Base-by-base conservation (phyloP, 2,797 vertebrate genomes). In the Sebastes paucispinis region DNA sequence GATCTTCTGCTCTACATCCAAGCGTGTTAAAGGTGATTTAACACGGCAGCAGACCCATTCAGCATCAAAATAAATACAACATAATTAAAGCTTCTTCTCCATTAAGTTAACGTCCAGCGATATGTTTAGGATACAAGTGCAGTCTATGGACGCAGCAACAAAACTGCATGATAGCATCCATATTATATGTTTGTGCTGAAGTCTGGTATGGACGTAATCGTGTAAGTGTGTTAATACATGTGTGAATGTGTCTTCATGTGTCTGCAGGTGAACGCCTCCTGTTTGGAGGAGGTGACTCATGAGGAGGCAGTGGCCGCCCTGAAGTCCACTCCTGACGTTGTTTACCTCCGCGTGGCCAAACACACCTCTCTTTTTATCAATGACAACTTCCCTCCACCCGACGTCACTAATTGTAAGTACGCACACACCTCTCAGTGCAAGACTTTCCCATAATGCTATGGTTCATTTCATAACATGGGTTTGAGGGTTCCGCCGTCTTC, bases 291-390 rank as follows among this genome's bases (percentile, higher is more conserved):
- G 90, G 98, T 99, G 81, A 96, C 96, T 85, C 98, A 99, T 29
- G 98, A 99, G 94, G 98, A 99, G 74, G 98, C 98, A 11, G 98
- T 99, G 87, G 96, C 97, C 10, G 98, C 98, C 85, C 96, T 99
- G 89, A 99, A 99, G 94, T 98, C 98, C 55, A 99, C 98, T 11
- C 96, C 97, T 24, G 98, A 99, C 72, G 97, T 98, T 6, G 98
- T 99, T 84, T 98, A 97, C 92, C 95, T 99, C 86, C 98, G 97
- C 87, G 97, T 99, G 83, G 97, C 98, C 85, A 99, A 99, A 92
- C 98, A 98, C 81, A 97, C 96, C 85, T 97, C 97, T 83, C 92
- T 99, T 88, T 98, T 98, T 89, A 97, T 99, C 94, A 98, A 97
- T n/a, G 98, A 99, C 89, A 96, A 95, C 92, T 98, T 97, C 63